Evolutionary conservation across 2,888 invertebrate genomes (phyloP).

Genomic region (Helobdella robusta): DNA sequence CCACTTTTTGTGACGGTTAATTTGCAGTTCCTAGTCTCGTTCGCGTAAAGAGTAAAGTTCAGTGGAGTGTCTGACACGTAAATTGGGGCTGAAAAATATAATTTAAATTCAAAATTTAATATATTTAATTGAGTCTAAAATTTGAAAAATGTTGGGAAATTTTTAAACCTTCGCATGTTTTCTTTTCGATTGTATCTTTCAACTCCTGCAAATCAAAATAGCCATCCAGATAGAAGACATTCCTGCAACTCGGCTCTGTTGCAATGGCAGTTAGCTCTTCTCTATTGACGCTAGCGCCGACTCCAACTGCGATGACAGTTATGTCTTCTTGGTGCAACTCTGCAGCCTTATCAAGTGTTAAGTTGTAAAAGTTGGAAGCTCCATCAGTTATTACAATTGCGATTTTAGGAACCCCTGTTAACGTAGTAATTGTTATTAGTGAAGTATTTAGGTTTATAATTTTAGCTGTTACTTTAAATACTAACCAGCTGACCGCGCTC

Average conservation of each 20-base stretch:
- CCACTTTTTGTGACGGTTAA: too few relatives aligned
- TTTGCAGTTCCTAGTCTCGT: too few relatives aligned
- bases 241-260: neutral
- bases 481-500: neutral
- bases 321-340: neutral
- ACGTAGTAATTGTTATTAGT: too few relatives aligned
- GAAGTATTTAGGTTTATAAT: too few relatives aligned
- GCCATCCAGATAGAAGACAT: neutral
- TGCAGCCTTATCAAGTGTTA: neutral
- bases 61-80: too few relatives aligned
- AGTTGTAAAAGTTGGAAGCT: neutral
- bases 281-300: neutral
- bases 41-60: too few relatives aligned
- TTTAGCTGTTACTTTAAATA: too few relatives aligned
- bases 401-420: conserved; percentile 11
- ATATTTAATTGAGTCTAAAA: too few relatives aligned
- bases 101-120: too few relatives aligned
- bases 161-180: neutral
- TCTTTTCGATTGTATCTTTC: conserved; percentile 1
- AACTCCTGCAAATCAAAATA: neutral
- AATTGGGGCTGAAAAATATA: too few relatives aligned
- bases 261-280: conserved; percentile 10
- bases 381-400: conserved; percentile 19
- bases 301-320: neutral
- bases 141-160: neutral